Evolutionary conservation across 2,888 invertebrate species (phyloP).

Genomic region (Diaperis boleti): DNA sequence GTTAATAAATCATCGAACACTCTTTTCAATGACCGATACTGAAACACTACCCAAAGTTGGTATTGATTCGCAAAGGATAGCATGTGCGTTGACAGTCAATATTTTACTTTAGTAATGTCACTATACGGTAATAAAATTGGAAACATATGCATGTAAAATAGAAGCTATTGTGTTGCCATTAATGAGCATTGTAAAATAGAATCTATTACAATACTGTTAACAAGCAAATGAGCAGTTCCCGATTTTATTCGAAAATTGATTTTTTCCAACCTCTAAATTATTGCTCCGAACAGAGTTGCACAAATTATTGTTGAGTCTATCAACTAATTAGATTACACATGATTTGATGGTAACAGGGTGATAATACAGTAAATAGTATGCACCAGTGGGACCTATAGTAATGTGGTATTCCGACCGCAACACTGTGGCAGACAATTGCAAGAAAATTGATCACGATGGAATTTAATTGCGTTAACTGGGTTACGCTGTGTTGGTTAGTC

Average conservation of each 20-base stretch:
- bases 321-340: neutral
- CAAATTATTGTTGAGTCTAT: neutral
- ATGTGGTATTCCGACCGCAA: constrained; percentile 30
- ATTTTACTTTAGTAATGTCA: neutral
- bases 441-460: constrained; percentile 35
- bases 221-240: neutral
- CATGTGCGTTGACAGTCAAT: neutral
- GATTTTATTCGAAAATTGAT: neutral
- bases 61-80: neutral
- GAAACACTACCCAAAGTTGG: too few relatives aligned
- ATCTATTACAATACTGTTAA: neutral
- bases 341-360: constrained; percentile 16
- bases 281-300: neutral
- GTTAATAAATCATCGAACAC: too few relatives aligned
- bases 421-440: constrained; percentile 31
- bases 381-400: constrained; percentile 19
- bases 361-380: constrained; percentile 26
- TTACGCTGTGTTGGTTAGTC: constrained; percentile 17
- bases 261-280: too few relatives aligned
- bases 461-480: constrained; percentile 29
- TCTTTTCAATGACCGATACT: too few relatives aligned
- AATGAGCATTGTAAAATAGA: neutral
- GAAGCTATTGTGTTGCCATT: neutral
- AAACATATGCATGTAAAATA: neutral
- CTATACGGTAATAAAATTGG: neutral